A percentile compares a stretch with the other conserved stretches of the same genome.
Evolutionary conservation across 1,140 invertebrate species (phyloP).

Genomic region (Drosophila navojoa): DNA sequence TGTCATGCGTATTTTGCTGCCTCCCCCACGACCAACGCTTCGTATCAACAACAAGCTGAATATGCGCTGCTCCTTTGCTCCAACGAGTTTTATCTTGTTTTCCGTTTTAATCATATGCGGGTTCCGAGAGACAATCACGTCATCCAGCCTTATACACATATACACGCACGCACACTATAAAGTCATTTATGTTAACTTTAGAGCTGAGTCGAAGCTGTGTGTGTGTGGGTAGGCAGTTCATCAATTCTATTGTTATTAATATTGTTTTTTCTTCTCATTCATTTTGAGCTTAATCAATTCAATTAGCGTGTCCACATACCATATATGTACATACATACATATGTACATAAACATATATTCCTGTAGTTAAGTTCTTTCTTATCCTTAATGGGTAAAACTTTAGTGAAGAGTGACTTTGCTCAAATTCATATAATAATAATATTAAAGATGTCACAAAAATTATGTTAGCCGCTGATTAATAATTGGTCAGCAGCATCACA

Average conservation of each 20-base stretch:
- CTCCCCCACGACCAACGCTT: conserved; percentile 28
- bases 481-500: conserved; percentile 36
- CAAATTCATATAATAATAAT: background rate
- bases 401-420: background rate
- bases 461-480: conserved; percentile 32
- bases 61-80: conserved; percentile 65
- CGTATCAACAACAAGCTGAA: conserved; percentile 54
- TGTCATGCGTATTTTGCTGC: conserved; percentile 76
- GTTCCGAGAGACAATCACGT: conserved; percentile 75
- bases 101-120: conserved; percentile 82
- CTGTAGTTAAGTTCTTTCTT: background rate
- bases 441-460: conserved; percentile 1
- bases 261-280: conserved; percentile 21
- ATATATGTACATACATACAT: background rate
- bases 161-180: conserved; percentile 36
- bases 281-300: conserved; percentile 39
- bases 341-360: background rate
- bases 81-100: conserved; percentile 81
- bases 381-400: background rate
- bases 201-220: conserved; percentile 24
- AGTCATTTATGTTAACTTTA: conserved; percentile 45
- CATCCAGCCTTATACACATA: conserved; percentile 68
- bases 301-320: conserved; percentile 13
- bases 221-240: conserved; percentile 32
- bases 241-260: conserved; percentile 38